These are phyloP conservation scores for Notamacropus eugenii DNA, from an alignment of 2,797 vertebrate species.

Conservation along the genomic window DNA sequence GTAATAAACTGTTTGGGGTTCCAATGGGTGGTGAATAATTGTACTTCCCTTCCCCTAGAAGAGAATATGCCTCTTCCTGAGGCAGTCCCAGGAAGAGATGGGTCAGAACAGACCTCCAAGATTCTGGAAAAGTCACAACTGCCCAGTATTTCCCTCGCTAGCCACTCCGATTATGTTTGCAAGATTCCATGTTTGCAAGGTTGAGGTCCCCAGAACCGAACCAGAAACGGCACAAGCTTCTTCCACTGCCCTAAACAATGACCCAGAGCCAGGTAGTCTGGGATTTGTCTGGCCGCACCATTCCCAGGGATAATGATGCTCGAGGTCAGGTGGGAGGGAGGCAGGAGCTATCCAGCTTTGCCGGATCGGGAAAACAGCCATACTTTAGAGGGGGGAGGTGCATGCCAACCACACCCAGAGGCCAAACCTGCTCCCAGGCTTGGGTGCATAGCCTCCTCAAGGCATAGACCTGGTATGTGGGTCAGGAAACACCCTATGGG, in stretches of 20 bases:
- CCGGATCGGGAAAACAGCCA: background rate
- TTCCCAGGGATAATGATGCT: background rate
- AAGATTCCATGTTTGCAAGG: background rate
- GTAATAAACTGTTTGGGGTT: background rate
- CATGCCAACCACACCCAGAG: conserved; percentile 4
- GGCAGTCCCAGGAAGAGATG: background rate
- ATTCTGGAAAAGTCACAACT: background rate
- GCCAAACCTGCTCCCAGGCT: too few species aligned
- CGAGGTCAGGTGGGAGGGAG: background rate
- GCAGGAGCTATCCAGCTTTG: background rate
- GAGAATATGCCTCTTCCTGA: background rate
- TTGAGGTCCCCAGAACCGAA: background rate
- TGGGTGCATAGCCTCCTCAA: background rate
- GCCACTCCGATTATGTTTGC: background rate
- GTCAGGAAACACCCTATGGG: background rate
- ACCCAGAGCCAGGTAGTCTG: background rate
- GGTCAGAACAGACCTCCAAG: background rate
- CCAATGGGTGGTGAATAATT: background rate
- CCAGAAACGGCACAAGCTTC: background rate
- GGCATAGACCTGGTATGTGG: background rate
- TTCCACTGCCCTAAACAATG: background rate
- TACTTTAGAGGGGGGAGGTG: background rate
- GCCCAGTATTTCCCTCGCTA: background rate
- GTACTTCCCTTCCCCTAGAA: background rate
- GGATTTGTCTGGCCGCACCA: background rate